Conservation (phyloP, 2,888 invertebrate species). For the Parnassius mnemosyne region DNA sequence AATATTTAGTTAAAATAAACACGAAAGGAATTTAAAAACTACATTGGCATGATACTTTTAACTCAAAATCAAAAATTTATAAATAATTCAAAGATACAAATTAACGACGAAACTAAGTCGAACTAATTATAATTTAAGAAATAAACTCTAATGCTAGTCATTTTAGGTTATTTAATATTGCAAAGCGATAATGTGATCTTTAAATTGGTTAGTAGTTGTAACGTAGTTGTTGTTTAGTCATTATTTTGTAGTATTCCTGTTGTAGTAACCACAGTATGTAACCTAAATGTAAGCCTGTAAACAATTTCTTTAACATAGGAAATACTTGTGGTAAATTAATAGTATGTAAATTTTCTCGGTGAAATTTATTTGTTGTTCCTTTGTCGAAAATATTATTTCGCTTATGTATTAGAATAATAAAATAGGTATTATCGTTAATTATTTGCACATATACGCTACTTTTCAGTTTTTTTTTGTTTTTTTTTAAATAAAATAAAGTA, state of each 20-base stretch:
- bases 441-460: background rate
- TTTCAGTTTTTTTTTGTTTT: background rate
- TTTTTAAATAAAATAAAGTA: constrained; percentile 24
- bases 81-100: too few species aligned
- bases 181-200: constrained; percentile 77
- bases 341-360: background rate
- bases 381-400: background rate
- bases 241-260: constrained; percentile 16
- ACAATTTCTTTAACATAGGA: background rate
- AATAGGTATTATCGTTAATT: constrained; percentile 2
- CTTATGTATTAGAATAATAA: background rate
- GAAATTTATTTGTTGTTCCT: background rate
- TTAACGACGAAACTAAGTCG: too few species aligned
- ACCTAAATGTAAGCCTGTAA: constrained; percentile 11
- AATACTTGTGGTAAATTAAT: background rate
- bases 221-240: constrained; percentile 18
- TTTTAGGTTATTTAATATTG: constrained; percentile 48
- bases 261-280: constrained; percentile 6
- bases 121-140: too few species aligned
- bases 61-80: background rate
- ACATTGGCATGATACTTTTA: background rate
- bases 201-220: constrained; percentile 35
- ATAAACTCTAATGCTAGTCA: background rate
- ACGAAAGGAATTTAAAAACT: background rate
- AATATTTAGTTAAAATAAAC: background rate